phyloP scores from a whole-genome alignment of 2,797 vertebrate species.

The Iguana delicatissima region DNA sequence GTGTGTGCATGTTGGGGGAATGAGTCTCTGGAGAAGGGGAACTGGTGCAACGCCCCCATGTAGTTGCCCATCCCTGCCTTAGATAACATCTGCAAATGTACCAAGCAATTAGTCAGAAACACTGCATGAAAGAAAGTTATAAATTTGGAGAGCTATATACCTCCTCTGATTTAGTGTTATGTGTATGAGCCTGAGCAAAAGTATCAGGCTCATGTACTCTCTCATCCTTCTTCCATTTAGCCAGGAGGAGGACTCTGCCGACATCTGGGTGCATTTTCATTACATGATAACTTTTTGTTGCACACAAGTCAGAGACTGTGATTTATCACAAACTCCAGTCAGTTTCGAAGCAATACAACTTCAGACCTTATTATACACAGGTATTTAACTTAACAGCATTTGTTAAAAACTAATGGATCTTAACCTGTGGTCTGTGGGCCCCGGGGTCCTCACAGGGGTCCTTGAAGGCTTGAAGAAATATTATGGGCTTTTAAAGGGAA shows the following conservation, averaged over 20 bases:
- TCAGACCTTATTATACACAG: neutral
- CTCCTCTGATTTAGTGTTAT: neutral
- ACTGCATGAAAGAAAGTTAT: neutral
- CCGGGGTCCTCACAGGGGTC: too few relatives aligned
- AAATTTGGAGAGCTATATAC: neutral
- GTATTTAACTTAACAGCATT: neutral
- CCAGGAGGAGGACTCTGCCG: neutral
- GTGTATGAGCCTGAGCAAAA: neutral
- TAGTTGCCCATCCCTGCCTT: neutral
- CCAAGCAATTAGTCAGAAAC: neutral
- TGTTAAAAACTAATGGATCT: neutral
- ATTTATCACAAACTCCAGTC: neutral
- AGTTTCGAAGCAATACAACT: neutral
- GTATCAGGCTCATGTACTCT: neutral
- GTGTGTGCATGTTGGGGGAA: too few relatives aligned
- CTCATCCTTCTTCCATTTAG: neutral
- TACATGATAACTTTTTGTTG: neutral
- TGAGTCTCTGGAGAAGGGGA: too few relatives aligned
- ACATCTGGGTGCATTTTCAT: neutral
- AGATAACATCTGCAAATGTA: neutral
- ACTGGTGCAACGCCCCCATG: too few relatives aligned
- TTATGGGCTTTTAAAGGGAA: too few relatives aligned
- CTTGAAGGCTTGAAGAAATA: too few relatives aligned
- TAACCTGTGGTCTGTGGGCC: too few relatives aligned
- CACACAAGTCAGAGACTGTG: neutral